These are phyloP conservation scores for Andricus curvator DNA, from an alignment of 2,888 invertebrate species.

Conservation along the genomic window DNA sequence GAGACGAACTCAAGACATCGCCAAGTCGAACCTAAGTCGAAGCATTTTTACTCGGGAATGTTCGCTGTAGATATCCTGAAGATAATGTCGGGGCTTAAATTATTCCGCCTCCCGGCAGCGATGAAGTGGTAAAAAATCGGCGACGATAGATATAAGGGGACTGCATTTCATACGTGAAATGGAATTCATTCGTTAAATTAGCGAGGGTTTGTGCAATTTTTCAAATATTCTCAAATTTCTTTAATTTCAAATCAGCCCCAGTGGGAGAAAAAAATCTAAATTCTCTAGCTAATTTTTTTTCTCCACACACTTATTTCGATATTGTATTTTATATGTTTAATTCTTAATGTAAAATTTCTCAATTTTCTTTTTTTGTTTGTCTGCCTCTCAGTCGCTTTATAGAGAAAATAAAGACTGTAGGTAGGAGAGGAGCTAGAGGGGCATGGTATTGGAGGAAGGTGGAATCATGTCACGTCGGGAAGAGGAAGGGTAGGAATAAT, in stretches of 20 bases:
- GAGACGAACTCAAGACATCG: too few species aligned
- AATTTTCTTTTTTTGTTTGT: neutral
- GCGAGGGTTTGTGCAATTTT: neutral
- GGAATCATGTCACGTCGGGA: too few species aligned
- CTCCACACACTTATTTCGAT: neutral
- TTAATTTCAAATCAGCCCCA: neutral
- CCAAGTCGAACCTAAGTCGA: too few species aligned
- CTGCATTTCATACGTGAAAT: constrained; percentile 7
- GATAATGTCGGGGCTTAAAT: constrained; percentile 7
- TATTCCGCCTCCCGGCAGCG: neutral
- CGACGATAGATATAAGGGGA: neutral
- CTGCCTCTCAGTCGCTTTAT: too few species aligned
- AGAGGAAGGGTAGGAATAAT: too few species aligned
- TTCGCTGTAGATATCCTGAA: neutral
- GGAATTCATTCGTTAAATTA: constrained; percentile 2
- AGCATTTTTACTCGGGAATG: too few species aligned
- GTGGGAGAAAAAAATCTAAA: neutral
- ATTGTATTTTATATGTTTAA: neutral
- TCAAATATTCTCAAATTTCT: neutral
- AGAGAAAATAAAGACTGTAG: too few species aligned
- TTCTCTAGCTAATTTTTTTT: neutral
- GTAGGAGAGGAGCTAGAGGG: too few species aligned
- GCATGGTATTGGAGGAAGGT: too few species aligned
- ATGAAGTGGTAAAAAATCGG: constrained; percentile 1
- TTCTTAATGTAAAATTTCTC: neutral